phyloP scores from a whole-genome alignment of 2,113 vertebrate species.

The Martes martes region DNA sequence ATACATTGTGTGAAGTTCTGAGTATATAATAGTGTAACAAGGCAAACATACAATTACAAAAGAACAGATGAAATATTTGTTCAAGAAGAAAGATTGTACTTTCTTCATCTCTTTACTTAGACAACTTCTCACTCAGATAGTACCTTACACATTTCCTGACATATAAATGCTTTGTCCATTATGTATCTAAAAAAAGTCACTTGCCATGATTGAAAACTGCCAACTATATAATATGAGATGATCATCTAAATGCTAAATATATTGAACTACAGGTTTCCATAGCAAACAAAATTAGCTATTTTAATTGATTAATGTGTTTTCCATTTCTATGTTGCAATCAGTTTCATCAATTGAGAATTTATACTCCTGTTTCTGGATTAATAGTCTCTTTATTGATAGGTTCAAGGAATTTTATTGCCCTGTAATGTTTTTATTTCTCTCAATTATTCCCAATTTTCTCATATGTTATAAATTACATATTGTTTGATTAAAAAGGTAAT shows the following conservation, averaged over 20 bases:
- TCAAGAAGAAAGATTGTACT: background rate
- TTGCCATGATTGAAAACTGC: background rate
- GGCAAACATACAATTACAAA: background rate
- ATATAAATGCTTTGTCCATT: background rate
- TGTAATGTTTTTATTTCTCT: background rate
- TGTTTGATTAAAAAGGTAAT: background rate
- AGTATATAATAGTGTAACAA: background rate
- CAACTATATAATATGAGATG: background rate
- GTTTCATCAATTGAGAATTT: background rate
- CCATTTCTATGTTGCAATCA: background rate
- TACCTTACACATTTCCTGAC: background rate
- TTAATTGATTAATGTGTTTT: background rate
- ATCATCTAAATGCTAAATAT: background rate
- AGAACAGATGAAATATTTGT: background rate
- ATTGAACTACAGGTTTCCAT: background rate
- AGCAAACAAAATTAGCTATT: background rate
- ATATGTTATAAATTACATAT: background rate
- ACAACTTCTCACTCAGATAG: too few relatives aligned
- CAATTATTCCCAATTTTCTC: background rate
- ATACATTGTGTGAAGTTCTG: background rate
- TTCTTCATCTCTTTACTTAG: background rate
- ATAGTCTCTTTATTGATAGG: background rate
- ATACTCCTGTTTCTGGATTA: background rate
- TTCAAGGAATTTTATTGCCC: background rate
- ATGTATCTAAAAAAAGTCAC: background rate